Base-by-base conservation (phyloP, 2,113 vertebrate genomes). In the Crypturellus undulatus region DNA sequence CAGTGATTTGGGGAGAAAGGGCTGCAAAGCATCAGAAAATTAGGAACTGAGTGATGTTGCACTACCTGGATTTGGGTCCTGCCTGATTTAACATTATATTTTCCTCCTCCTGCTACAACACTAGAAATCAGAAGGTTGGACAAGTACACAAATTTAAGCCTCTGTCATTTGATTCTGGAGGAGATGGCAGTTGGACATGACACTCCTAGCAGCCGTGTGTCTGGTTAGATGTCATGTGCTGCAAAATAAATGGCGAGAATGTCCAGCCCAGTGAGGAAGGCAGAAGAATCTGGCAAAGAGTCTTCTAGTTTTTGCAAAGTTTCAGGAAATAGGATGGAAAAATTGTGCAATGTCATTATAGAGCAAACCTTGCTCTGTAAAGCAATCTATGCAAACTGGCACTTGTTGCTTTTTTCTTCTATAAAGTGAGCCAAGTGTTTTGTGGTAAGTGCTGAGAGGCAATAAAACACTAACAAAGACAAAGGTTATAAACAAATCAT, bases 401-500 rank as follows among this genome's bases (percentile, higher is more conserved):
- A 40, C 83, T 92, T 87, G 40, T 68, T 62, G 20, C 10, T 45
- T 45, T 45, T 81, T 38, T 28, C 65, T 78, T 16, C 60, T 91
- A 8, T 75, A 42, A 89, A 89, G 38, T 59, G 72, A 93, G 56
- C 13, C 54, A 38, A 54, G 78, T 89, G 36, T 87, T 96, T 94
- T 84, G 49, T 71, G 47, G 5, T 91, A 91, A 68, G 63, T 93
- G 36, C n/a, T 67, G 79, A 87, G 63, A 81, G 63, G 87, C 87
- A 94, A 45, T 97, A 96, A 96, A 94, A 93, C 26, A 17, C 65
- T 67, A 26, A 70, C 30, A 49, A 92, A 94, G 81, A 56, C 91
- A 92, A 94, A 96, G 96, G 94, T 94, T 94, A 64, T 85, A 89
- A 96, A 85, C 42, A 85, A 96, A 92, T 89, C 25, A 25, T 90